Conservation (phyloP, 2,797 vertebrate species). For the Acipenser oxyrinchus region DNA sequence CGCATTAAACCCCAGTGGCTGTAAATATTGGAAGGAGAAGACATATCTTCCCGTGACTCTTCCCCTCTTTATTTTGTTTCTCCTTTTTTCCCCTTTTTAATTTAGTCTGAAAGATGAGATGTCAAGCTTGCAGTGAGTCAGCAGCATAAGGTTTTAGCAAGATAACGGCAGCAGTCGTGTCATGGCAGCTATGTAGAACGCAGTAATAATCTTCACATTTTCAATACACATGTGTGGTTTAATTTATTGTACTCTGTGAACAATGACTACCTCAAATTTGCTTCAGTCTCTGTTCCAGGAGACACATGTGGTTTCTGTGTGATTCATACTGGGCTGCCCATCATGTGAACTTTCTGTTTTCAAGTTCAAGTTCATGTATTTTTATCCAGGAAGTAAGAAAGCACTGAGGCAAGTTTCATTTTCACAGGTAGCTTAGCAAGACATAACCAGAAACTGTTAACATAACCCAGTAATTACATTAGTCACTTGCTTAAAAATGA, state of each 20-base stretch:
- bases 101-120: neutral
- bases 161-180: too few species aligned
- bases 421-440: neutral
- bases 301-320: neutral
- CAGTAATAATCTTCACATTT: too few species aligned
- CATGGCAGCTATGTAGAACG: too few species aligned
- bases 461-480: too few species aligned
- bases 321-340: neutral
- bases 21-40: slow-evolving; percentile 40
- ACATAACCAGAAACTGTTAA: too few species aligned
- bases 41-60: slow-evolving; percentile 24
- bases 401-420: neutral
- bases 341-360: neutral
- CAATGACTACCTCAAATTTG: neutral
- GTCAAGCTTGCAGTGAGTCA: slow-evolving; percentile 2
- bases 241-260: neutral
- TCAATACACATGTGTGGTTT: neutral
- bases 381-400: neutral
- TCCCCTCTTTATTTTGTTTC: neutral
- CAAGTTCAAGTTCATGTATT: neutral
- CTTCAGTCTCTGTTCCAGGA: neutral
- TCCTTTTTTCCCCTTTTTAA: slow-evolving; percentile 27
- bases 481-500: too few species aligned
- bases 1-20: slow-evolving; percentile 67
- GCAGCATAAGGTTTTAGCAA: too few species aligned